A percentile compares a stretch with the other conserved stretches of the same genome.
Evolutionary conservation across 2,797 vertebrate species (phyloP).

Genomic region (Podarcis lilfordi): DNA sequence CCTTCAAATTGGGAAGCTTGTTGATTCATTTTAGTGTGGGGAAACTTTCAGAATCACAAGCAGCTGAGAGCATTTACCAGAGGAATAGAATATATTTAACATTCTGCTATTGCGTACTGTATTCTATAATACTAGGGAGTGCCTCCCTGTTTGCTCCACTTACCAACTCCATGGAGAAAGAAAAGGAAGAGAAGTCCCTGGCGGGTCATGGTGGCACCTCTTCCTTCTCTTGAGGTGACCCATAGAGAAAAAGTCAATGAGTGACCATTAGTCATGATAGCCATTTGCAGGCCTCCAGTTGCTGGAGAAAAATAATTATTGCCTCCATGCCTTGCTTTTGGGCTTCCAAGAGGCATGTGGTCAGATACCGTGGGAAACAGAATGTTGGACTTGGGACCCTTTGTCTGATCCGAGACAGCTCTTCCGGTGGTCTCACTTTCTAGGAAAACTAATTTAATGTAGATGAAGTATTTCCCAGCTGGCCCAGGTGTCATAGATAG

Average conservation of each 20-base stretch:
- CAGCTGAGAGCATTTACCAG: not conserved
- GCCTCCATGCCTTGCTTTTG: not conserved
- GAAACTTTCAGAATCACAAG: not conserved
- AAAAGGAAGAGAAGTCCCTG: too few relatives aligned
- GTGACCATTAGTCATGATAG: too few relatives aligned
- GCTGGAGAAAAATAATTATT: too few relatives aligned
- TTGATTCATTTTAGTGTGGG: not conserved
- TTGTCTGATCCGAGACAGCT: not conserved
- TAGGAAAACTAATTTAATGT: constrained; percentile 43
- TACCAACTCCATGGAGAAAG: too few relatives aligned
- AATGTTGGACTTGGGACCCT: too few relatives aligned
- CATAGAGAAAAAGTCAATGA: too few relatives aligned
- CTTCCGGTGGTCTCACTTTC: constrained; percentile 20
- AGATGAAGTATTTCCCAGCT: constrained; percentile 39
- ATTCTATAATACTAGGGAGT: not conserved
- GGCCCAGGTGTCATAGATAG: not conserved
- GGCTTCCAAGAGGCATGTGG: not conserved
- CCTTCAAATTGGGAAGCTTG: not conserved
- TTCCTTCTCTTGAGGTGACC: not conserved
- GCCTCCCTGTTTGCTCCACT: not conserved
- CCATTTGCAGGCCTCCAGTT: too few relatives aligned
- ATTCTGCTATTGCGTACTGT: too few relatives aligned
- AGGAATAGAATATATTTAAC: not conserved
- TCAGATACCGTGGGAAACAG: not conserved
- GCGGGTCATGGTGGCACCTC: not conserved